Percentiles rank a stretch among this genome's conserved stretches.
Conservation (phyloP, 2,888 invertebrate genomes). For the Prosapia bicincta region DNA sequence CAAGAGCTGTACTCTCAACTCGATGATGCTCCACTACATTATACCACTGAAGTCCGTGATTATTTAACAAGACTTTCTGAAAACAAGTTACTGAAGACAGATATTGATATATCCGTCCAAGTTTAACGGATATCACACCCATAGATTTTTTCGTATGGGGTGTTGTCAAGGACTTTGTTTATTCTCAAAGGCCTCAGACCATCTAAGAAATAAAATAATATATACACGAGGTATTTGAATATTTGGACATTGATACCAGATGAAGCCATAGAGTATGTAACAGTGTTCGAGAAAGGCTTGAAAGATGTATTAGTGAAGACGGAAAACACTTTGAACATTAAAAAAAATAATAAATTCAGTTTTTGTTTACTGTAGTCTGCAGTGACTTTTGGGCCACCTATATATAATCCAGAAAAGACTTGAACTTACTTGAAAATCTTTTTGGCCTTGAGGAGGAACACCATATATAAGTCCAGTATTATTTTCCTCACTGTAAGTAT, state of each 20-base stretch:
- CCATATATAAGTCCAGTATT: slow-evolving; percentile 81
- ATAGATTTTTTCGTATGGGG: neutral
- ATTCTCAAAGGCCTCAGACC: too few relatives aligned
- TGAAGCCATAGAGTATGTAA: too few relatives aligned
- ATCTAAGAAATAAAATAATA: too few relatives aligned
- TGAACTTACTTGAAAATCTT: slow-evolving; percentile 48
- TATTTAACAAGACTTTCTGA: neutral
- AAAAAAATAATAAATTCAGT: too few relatives aligned
- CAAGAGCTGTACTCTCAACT: neutral
- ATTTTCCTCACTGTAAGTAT: slow-evolving; percentile 74
- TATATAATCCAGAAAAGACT: too few relatives aligned
- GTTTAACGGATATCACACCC: neutral
- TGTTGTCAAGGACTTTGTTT: too few relatives aligned
- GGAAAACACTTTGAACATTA: too few relatives aligned
- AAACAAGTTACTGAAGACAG: neutral
- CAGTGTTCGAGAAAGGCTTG: too few relatives aligned
- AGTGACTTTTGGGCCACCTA: too few relatives aligned
- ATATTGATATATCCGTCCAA: neutral
- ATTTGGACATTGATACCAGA: neutral
- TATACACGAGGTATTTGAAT: neutral
- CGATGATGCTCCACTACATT: neutral
- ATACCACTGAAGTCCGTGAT: neutral
- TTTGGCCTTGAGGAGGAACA: slow-evolving; percentile 65
- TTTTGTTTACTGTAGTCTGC: too few relatives aligned
- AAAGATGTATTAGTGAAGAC: too few relatives aligned